These are phyloP conservation scores for Ageneiosus marmoratus DNA, from an alignment of 2,113 vertebrate genomes.

Conservation along the genomic window DNA sequence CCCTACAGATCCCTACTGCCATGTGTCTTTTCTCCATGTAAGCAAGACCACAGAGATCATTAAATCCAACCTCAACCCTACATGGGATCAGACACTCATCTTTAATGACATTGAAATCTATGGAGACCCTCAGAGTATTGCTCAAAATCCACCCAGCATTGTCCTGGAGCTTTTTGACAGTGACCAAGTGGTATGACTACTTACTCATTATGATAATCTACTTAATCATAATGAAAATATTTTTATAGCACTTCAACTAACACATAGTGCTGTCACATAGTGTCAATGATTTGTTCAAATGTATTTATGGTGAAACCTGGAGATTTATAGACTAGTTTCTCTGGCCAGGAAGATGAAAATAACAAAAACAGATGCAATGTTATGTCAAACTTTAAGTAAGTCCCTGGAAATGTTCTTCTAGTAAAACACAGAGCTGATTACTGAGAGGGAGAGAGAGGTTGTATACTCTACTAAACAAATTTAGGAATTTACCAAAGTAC, in stretches of 20 bases:
- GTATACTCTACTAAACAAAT: not conserved
- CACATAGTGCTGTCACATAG: not conserved
- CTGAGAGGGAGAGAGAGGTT: not conserved
- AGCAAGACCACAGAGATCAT: constrained; percentile 95
- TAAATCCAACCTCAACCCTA: constrained; percentile 87
- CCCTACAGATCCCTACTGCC: constrained; percentile 88
- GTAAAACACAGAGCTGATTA: not conserved
- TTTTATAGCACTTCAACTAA: constrained; percentile 4
- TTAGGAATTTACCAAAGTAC: not conserved
- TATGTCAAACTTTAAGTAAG: not conserved
- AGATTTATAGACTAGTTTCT: not conserved
- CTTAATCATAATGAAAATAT: not conserved
- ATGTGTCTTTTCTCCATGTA: constrained; percentile 92
- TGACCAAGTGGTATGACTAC: constrained; percentile 93
- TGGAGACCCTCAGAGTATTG: constrained; percentile 82
- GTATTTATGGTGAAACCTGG: not conserved
- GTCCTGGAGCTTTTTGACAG: constrained; percentile 90
- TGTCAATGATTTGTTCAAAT: not conserved
- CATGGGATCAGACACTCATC: constrained; percentile 95
- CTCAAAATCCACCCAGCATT: constrained; percentile 80
- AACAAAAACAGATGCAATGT: not conserved
- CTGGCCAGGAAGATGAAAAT: not conserved
- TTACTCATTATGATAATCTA: not conserved
- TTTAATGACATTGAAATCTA: constrained; percentile 93
- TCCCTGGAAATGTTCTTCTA: not conserved